Percentiles rank a stretch among this genome's conserved stretches.
Conservation (phyloP, 2,888 invertebrate genomes). For the Rotaria socialis region DNA sequence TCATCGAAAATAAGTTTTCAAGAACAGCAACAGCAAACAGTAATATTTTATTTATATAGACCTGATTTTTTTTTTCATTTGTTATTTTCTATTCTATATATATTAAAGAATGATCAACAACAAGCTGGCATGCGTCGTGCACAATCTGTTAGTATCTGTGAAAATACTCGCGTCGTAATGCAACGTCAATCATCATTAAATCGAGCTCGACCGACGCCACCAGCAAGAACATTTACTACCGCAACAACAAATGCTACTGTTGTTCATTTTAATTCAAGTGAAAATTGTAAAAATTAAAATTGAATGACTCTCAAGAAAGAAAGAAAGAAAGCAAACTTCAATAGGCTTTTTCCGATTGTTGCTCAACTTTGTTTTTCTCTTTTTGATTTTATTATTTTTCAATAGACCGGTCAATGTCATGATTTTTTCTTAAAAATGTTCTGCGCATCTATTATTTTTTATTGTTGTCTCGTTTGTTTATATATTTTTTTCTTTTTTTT, state of each 20-base stretch:
- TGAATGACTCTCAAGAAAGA: background rate
- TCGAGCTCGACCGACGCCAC: background rate
- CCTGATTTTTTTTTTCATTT: no score
- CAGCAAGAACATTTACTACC: background rate
- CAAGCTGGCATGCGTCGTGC: constrained; percentile 1
- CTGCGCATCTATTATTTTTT: background rate
- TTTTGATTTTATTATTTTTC: background rate
- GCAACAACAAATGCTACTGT: background rate
- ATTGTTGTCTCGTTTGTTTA: background rate
- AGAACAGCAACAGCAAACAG: background rate
- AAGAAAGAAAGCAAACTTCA: background rate
- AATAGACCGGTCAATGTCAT: background rate
- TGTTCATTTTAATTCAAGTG: background rate
- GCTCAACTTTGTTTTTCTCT: background rate
- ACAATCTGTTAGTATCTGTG: background rate
- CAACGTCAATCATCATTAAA: background rate
- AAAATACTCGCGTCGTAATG: background rate
- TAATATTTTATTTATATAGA: background rate
- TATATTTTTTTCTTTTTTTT: background rate
- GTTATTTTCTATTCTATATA: background rate
- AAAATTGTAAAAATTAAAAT: background rate
- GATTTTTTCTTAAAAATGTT: background rate
- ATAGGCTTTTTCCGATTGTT: background rate
- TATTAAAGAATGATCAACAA: background rate
- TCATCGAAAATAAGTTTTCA: background rate